Evolutionary conservation across 2,113 vertebrate genomes (phyloP), one percentile per base, ranked within the genome.

Genomic region (Pachyramphus minor): DNA sequence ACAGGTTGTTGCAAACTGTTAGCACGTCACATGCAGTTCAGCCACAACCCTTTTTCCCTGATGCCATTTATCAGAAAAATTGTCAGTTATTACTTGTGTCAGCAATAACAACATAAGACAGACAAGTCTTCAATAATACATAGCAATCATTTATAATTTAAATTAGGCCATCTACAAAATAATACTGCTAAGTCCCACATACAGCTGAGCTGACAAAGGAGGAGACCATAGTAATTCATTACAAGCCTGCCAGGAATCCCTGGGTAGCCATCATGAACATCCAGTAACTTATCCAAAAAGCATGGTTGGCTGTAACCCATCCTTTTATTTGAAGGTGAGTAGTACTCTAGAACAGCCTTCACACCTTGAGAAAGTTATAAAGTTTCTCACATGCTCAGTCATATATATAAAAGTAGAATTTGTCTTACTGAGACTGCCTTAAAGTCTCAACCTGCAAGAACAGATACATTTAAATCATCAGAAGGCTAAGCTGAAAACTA

Each of bases 61-160:
- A 47, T 19, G n/a, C 39, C 35, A 72, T 89, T 78, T 89, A 91
- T 87, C 60, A 91, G n/a, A 72, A 95, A 95, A 81, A 84, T 47
- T 47, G 49, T 84, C 72, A 79, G 53, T 79, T 94, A 87, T 89
- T 80, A 91, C 62, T 81, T 75, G 16, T 82, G 72, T 91, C 37
- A 71, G 79, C 66, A 92, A 52, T 87, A 92, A 79, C 28, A 93
- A 23, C 41, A 7, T 35, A 64, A 94, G 81, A 78, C 73, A 90
- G 79, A 53, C 25, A 33, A 75, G 18, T 69, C 74, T 95, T 96
- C 89, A 95, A 95, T 90, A 84, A 95, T 69, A 86, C 33, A 91
- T 79, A 88, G 6, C 24, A 84, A 79, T 27, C 72, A 90, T 93
- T 68, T 33, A 89, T 93, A 84, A 96, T 95, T 95, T 79, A 93